phyloP scores from a whole-genome alignment of 2,888 invertebrate genomes.

The Trissolcus japonicus region DNA sequence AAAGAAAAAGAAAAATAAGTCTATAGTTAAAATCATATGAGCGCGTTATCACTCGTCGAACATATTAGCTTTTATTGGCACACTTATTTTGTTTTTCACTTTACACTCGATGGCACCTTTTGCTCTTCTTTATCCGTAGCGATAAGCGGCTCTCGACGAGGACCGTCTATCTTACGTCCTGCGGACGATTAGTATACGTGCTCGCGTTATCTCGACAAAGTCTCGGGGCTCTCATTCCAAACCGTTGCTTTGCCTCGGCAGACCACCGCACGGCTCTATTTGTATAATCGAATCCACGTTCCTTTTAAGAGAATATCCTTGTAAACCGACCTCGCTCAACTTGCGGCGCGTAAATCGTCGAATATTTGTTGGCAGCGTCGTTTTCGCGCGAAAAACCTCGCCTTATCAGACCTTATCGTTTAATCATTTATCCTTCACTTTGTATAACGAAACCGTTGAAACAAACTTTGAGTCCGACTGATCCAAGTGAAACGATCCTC shows the following conservation, averaged over 20 bases:
- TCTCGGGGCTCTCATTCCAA: constrained; percentile 26
- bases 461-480: constrained; percentile 25
- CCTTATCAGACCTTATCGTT: constrained; percentile 36
- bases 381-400: constrained; percentile 36
- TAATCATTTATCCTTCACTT: constrained; percentile 46
- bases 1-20: too few relatives aligned
- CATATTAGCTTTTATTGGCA: constrained; percentile 27
- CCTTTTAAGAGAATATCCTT: constrained; percentile 76
- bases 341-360: constrained; percentile 73
- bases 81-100: constrained; percentile 32
- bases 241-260: constrained; percentile 36
- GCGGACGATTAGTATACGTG: constrained; percentile 47
- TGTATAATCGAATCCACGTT: constrained; percentile 67
- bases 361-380: constrained; percentile 70
- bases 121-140: constrained; percentile 33
- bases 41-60: neutral
- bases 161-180: constrained; percentile 29
- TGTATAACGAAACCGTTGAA: constrained; percentile 28
- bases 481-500: constrained; percentile 9
- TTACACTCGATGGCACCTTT: constrained; percentile 38
- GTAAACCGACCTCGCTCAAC: constrained; percentile 70
- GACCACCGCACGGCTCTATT: constrained; percentile 71
- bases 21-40: too few relatives aligned
- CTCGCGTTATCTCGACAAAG: constrained; percentile 53
- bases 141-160: constrained; percentile 27